A percentile compares a stretch with the other conserved stretches of the same genome.
Conservation (phyloP, 2,113 vertebrate species). For the Upupa epops region DNA sequence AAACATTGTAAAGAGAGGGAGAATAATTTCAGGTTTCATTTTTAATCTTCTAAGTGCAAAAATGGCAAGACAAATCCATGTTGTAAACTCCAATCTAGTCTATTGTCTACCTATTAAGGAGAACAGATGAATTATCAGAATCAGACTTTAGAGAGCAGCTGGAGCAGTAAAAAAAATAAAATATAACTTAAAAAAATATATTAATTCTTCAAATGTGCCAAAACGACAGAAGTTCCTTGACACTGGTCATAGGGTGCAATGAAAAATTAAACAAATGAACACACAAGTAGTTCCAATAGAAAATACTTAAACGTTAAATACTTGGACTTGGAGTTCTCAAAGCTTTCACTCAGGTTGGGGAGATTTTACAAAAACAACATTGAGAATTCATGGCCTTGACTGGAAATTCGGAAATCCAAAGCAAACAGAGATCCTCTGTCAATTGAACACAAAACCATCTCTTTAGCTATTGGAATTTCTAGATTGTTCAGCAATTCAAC, state of each 20-base stretch:
- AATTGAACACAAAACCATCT: neutral
- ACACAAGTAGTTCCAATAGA: neutral
- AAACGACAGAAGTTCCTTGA: constrained; percentile 5
- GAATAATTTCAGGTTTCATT: constrained; percentile 57
- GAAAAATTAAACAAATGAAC: neutral
- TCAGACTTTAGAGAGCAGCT: constrained; percentile 24
- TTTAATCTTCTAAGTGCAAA: constrained; percentile 49
- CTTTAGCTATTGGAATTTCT: neutral
- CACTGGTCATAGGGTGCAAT: neutral
- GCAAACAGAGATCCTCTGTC: neutral
- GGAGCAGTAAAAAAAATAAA: constrained; percentile 27
- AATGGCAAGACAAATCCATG: constrained; percentile 34
- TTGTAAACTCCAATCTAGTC: constrained; percentile 36
- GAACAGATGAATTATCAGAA: constrained; percentile 45
- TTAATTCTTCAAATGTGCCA: constrained; percentile 5
- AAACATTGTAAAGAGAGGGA: constrained; percentile 28
- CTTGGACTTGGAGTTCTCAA: neutral
- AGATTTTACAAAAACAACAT: neutral
- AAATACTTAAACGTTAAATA: neutral
- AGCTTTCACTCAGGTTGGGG: neutral
- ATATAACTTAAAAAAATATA: constrained; percentile 4
- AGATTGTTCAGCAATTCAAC: neutral
- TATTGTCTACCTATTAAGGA: constrained; percentile 37
- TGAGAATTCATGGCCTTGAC: neutral
- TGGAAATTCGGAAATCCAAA: neutral